Evolutionary conservation across 2,888 invertebrate species (phyloP).

Genomic region (Acronicta psi): DNA sequence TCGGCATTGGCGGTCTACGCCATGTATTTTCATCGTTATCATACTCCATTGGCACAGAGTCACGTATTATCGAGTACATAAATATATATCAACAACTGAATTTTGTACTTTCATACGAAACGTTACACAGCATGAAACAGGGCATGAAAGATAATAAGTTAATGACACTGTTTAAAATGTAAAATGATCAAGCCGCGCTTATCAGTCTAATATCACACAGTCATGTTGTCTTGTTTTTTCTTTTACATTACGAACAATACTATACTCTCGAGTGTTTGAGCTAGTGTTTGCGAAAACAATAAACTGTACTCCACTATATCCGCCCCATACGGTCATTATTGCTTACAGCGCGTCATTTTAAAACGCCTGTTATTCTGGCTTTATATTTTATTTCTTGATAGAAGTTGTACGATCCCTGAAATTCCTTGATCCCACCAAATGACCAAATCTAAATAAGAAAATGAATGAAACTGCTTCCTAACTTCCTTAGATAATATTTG

Average conservation of each 20-base stretch:
- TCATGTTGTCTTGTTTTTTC: conserved; percentile 9
- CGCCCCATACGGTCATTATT: neutral
- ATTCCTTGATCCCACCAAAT: too few species aligned
- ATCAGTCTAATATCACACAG: conserved; percentile 18
- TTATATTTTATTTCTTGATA: too few species aligned
- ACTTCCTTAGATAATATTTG: too few species aligned
- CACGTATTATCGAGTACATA: conserved; percentile 59
- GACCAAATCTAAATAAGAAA: too few species aligned
- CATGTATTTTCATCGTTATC: conserved; percentile 82
- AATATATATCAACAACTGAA: conserved; percentile 28
- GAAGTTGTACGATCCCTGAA: too few species aligned
- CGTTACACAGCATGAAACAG: conserved; percentile 8
- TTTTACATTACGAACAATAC: conserved; percentile 16
- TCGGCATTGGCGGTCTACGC: conserved; percentile 74
- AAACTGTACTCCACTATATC: conserved; percentile 7
- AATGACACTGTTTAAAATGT: conserved; percentile 1
- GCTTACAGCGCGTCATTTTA: neutral
- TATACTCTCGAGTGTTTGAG: conserved; percentile 8
- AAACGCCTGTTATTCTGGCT: too few species aligned
- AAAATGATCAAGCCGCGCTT: conserved; percentile 9
- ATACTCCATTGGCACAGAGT: conserved; percentile 76
- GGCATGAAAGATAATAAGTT: conserved; percentile 6
- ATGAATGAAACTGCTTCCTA: too few species aligned
- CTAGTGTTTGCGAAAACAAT: neutral
- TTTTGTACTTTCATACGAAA: neutral